A percentile compares a stretch with the other conserved stretches of the same genome.
Evolutionary conservation across 2,888 invertebrate species (phyloP).

Genomic region (Sinelater perroti): DNA sequence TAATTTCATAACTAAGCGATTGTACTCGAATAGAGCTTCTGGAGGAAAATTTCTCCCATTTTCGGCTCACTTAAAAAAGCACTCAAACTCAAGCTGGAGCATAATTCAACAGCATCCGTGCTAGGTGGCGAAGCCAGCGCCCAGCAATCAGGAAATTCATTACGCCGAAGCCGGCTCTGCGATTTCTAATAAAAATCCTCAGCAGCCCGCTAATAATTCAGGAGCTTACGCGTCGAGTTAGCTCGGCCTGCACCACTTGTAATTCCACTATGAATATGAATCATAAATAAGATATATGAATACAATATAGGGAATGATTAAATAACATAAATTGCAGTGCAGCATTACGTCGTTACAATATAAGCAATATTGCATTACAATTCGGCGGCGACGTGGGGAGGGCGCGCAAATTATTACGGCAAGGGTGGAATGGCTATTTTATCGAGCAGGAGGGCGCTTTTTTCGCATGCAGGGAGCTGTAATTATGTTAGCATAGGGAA

Average conservation of each 20-base stretch:
- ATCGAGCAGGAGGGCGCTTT: constrained; percentile 51
- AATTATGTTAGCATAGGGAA: constrained; percentile 57
- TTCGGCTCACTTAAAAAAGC: too few species aligned
- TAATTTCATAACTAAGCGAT: too few species aligned
- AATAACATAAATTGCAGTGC: constrained; percentile 54
- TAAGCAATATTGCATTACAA: constrained; percentile 57
- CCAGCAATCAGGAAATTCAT: constrained; percentile 13
- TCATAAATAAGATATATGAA: constrained; percentile 41
- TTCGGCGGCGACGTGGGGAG: constrained; percentile 40
- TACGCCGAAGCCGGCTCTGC: constrained; percentile 7
- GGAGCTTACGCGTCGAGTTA: constrained; percentile 14
- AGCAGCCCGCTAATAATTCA: constrained; percentile 19
- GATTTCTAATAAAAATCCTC: constrained; percentile 15
- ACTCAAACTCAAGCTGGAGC: too few species aligned
- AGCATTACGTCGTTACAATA: constrained; percentile 47
- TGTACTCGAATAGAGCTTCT: too few species aligned
- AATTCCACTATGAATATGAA: constrained; percentile 31
- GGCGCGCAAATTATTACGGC: constrained; percentile 38
- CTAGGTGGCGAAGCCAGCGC: neutral
- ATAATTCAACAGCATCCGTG: too few species aligned
- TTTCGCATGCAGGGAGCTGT: constrained; percentile 52
- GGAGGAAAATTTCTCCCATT: too few species aligned
- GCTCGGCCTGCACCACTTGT: constrained; percentile 9
- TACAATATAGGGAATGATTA: constrained; percentile 48
- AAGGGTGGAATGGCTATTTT: constrained; percentile 51